Percentiles rank a stretch among this genome's conserved stretches.
Evolutionary conservation across 2,888 invertebrate genomes (phyloP).

Genomic region (Zaprionus bogoriensis): DNA sequence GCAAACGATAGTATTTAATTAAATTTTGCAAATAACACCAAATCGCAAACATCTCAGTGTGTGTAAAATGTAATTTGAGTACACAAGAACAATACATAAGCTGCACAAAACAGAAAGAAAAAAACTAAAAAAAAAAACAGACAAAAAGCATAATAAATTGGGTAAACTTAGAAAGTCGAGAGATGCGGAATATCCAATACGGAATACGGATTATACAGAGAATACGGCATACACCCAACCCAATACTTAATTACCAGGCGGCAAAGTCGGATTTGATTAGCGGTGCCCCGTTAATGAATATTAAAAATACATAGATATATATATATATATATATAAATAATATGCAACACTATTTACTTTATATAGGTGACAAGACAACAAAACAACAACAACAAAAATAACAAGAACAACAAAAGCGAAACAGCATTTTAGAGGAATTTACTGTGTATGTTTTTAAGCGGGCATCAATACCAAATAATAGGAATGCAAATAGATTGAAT

Average conservation of each 20-base stretch:
- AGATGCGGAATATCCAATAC: neutral
- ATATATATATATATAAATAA: constrained; percentile 26
- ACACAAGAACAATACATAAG: constrained; percentile 41
- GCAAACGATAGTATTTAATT: constrained; percentile 30
- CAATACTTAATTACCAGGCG: constrained; percentile 40
- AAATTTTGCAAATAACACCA: constrained; percentile 33
- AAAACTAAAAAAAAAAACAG: constrained; percentile 27
- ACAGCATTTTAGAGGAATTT: constrained; percentile 74
- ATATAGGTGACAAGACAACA: constrained; percentile 71
- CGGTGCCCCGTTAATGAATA: constrained; percentile 57
- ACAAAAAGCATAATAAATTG: no score
- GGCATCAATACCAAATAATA: constrained; percentile 46
- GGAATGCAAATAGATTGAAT: constrained; percentile 47
- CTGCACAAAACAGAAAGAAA: constrained; percentile 32
- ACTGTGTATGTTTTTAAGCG: constrained; percentile 66
- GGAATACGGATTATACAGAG: constrained; percentile 26
- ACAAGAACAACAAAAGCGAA: constrained; percentile 64
- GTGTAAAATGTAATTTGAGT: constrained; percentile 51
- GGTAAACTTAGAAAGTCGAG: constrained; percentile 7
- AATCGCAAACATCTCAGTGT: constrained; percentile 45
- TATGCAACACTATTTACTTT: constrained; percentile 74
- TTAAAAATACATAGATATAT: constrained; percentile 20
- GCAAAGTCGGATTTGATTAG: constrained; percentile 69
- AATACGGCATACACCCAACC: no score
- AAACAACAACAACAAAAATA: constrained; percentile 32